These are phyloP conservation scores for Pelmatolapia mariae DNA, from an alignment of 2,113 vertebrate species.

Conservation along the genomic window DNA sequence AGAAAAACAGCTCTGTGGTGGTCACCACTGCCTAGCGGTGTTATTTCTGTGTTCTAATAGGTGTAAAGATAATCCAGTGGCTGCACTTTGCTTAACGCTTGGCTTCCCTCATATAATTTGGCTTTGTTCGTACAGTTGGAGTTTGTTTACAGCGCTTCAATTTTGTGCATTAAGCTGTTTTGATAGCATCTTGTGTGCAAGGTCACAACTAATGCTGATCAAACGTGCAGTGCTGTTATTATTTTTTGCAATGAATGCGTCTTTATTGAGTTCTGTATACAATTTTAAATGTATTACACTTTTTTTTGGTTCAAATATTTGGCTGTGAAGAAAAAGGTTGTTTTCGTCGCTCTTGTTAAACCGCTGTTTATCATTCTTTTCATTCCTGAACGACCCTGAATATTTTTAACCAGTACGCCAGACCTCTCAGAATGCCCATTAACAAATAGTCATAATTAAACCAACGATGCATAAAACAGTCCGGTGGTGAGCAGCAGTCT, in stretches of 20 bases:
- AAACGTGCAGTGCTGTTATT: neutral
- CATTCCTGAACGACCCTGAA: neutral
- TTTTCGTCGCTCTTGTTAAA: neutral
- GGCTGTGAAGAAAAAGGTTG: neutral
- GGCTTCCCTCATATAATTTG: conserved; percentile 4
- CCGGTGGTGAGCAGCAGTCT: conserved; percentile 4
- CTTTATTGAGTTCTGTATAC: neutral
- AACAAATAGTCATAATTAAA: conserved; percentile 49
- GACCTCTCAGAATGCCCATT: conserved; percentile 5
- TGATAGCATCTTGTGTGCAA: neutral
- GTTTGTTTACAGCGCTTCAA: neutral
- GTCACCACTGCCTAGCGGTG: neutral
- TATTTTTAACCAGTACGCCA: neutral
- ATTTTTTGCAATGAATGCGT: neutral
- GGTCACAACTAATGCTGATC: neutral
- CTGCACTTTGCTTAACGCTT: conserved; percentile 46
- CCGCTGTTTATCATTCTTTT: neutral
- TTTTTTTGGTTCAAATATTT: neutral
- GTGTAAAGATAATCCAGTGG: neutral
- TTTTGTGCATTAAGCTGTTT: neutral
- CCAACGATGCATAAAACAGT: conserved; percentile 21
- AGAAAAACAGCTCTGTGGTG: neutral
- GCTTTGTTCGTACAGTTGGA: neutral
- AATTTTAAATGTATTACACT: neutral
- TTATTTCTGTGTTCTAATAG: neutral